Percentiles rank a stretch among this genome's conserved stretches.
Evolutionary conservation across 1,140 invertebrate genomes (phyloP).

Genomic region (Chironomus striatipennis): DNA sequence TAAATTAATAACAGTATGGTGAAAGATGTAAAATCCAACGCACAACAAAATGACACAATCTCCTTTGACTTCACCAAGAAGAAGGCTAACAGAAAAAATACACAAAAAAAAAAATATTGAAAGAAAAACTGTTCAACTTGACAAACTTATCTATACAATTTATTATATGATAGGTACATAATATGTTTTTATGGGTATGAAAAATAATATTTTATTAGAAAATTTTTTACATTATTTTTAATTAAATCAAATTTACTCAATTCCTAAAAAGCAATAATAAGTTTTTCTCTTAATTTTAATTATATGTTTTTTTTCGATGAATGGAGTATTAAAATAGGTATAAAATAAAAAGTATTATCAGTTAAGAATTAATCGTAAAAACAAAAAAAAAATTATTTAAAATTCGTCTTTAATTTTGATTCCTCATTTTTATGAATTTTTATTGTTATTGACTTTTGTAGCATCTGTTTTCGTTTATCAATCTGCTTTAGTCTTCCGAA

Average conservation of each 20-base stretch:
- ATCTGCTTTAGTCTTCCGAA: conserved; percentile 19
- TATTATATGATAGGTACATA: too few relatives aligned
- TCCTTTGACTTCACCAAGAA: not conserved
- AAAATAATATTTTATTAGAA: conserved; percentile 8
- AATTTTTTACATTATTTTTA: not conserved
- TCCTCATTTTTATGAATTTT: not conserved
- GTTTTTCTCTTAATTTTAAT: not conserved
- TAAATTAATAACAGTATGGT: not conserved
- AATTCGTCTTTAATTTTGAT: conserved; percentile 20
- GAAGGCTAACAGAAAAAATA: not conserved
- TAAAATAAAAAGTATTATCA: conserved; percentile 12
- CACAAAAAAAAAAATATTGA: not conserved
- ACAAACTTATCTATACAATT: too few relatives aligned
- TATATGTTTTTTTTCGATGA: not conserved
- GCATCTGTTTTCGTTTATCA: not conserved
- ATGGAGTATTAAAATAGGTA: conserved; percentile 8
- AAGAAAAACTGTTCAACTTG: too few relatives aligned
- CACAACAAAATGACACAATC: conserved; percentile 7
- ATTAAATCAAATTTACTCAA: conserved; percentile 9
- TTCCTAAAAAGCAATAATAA: conserved; percentile 3
- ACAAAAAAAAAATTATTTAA: conserved; percentile 2
- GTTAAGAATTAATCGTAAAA: conserved; percentile 7
- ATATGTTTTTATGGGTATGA: not conserved
- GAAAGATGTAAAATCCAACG: too few relatives aligned
- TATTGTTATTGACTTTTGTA: not conserved